Evolutionary conservation across 2,797 vertebrate species (phyloP), one percentile per base, ranked within the genome.

Genomic region (Chaetophractus vellerosus): DNA sequence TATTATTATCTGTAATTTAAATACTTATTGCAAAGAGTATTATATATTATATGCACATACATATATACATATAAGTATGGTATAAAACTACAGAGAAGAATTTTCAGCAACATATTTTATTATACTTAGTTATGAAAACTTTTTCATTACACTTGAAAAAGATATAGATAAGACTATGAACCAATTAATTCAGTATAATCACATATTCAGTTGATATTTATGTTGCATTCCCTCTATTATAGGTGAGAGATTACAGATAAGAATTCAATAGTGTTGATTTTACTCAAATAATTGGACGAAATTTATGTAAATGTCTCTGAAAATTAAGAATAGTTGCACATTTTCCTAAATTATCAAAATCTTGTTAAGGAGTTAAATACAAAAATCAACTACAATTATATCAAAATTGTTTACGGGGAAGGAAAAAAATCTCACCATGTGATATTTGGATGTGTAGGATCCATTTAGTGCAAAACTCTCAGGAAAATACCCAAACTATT

Each of bases 341-440:
- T 45, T 78, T 74, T 55, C 14, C 26, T 68, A 75, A 14, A 33
- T 38, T 74, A 61, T 68, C 66, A 95, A 86, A 75, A 81, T 93
- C 11, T 86, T 19, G 0, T 61, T 5, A 2, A 69, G 69, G 19
- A 52, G 2, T 86, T 85, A 52, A 55, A 76, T 41, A 7, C 3
- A 41, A 72, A 94, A 26, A 59, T 0, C 23, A 52, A 38, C 11
- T 91, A 33, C 28, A 61, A 45, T 91, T 72, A 18, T 36, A 50
- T 57, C 19, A 52, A 45, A 72, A 66, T 45, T 68, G 31, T 7
- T 74, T 7, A 15, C 72, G 9, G 45, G 5, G 66, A 64, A 79
- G 23, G 4, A 16, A 31, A 10, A 71, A 26, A 21, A 59, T 6
- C 18, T 33, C 3, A 7, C 45, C 7, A 5, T 21, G 26, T 4